Conservation (phyloP, 1,140 invertebrate genomes). For the Eriosoma lanigerum region DNA sequence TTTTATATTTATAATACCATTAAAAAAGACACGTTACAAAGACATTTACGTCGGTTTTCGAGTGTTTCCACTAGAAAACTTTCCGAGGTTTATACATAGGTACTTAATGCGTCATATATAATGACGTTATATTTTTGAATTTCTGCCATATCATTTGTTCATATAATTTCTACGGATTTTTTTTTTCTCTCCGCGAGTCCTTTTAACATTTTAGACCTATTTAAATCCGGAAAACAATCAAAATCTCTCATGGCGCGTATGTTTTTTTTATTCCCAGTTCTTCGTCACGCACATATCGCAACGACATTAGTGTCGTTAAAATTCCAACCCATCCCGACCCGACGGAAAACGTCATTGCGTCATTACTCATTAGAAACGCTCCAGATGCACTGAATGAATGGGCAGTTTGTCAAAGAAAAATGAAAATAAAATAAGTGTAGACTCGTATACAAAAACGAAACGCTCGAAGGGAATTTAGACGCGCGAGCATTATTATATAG, state of each 20-base stretch:
- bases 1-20: conserved; percentile 1
- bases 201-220: neutral
- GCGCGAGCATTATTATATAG: too few species aligned
- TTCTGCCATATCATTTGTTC: too few species aligned
- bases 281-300: conserved; percentile 6
- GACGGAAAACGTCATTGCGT: neutral
- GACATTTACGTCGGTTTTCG: neutral
- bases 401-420: conserved; percentile 8
- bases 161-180: neutral
- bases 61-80: neutral
- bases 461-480: neutral
- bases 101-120: too few species aligned
- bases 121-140: neutral
- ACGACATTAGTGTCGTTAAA: conserved; percentile 5
- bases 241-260: neutral
- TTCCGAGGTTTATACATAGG: neutral
- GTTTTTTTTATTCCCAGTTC: neutral
- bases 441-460: conserved; percentile 11
- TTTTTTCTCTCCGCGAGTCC: neutral
- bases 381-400: neutral
- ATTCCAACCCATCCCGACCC: neutral
- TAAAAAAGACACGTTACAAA: neutral
- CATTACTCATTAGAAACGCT: conserved; percentile 33
- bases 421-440: neutral
- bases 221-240: conserved; percentile 11